phyloP scores from a whole-genome alignment of 2,888 invertebrate species.

The Amblyjoppa fuscipennis region DNA sequence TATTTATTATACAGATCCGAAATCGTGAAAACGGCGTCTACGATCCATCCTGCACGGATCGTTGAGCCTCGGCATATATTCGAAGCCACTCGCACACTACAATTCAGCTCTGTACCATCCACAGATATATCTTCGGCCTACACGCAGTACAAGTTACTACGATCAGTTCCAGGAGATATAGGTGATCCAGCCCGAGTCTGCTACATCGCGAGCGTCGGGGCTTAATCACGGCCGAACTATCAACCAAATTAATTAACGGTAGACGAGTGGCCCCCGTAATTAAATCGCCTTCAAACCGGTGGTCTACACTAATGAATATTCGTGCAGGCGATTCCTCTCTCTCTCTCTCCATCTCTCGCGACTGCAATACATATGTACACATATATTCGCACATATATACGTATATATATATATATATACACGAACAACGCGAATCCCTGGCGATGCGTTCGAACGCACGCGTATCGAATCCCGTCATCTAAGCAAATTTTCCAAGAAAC shows the following conservation, averaged over 20 bases:
- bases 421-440: conserved; percentile 70
- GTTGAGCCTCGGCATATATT: not conserved
- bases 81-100: not conserved
- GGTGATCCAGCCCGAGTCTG: conserved; percentile 10
- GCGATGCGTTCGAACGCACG: conserved; percentile 67
- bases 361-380: conserved; percentile 10
- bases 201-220: conserved; percentile 45
- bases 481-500: conserved; percentile 72
- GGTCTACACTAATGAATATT: conserved; percentile 80
- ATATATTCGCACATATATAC: not conserved
- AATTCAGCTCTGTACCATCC: not conserved
- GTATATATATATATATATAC: not conserved
- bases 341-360: conserved; percentile 44
- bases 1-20: conserved; percentile 14
- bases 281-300: conserved; percentile 81
- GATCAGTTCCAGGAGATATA: conserved; percentile 39
- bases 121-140: conserved; percentile 15
- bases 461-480: conserved; percentile 70
- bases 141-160: conserved; percentile 1
- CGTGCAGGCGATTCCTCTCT: conserved; percentile 67
- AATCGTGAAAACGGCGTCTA: conserved; percentile 17
- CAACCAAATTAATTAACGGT: conserved; percentile 82
- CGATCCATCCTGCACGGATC: conserved; percentile 1
- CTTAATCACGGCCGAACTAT: conserved; percentile 80
- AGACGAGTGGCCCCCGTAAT: conserved; percentile 77